Evolutionary conservation across 2,797 vertebrate genomes (phyloP).

Genomic region (Varecia variegata): DNA sequence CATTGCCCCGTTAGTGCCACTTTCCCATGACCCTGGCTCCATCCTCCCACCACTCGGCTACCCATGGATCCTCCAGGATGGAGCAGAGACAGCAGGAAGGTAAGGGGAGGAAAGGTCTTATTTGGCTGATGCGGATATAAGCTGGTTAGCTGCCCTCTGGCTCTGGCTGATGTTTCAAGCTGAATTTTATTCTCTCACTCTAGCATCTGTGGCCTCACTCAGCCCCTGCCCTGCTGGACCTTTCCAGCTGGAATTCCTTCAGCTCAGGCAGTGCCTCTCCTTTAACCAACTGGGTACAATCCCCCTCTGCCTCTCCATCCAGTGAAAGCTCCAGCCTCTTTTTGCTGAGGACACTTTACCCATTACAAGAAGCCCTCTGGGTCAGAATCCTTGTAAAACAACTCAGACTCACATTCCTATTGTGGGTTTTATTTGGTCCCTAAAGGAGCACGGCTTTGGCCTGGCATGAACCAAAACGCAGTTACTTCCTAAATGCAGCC

Average conservation of each 20-base stretch:
- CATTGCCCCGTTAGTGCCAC: neutral
- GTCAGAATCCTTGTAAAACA: neutral
- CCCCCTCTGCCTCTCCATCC: neutral
- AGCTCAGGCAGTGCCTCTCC: neutral
- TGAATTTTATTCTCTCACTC: neutral
- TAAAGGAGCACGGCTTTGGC: neutral
- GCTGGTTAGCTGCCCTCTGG: neutral
- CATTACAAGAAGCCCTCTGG: neutral
- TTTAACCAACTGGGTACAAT: neutral
- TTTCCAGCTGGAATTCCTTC: neutral
- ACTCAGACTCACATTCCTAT: neutral
- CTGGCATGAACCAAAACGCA: neutral
- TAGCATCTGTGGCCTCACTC: neutral
- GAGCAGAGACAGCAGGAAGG: neutral
- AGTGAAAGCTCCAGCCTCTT: neutral
- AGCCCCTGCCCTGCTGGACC: neutral
- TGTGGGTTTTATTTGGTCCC: neutral
- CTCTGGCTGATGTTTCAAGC: neutral
- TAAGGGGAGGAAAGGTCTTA: neutral
- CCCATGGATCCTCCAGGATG: neutral
- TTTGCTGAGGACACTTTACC: neutral
- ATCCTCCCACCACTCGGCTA: neutral
- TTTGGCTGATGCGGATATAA: neutral
- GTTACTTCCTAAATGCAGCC: neutral
- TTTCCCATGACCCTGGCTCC: neutral